Conservation (phyloP, 2,113 vertebrate genomes). For the Tyrannus savana region DNA sequence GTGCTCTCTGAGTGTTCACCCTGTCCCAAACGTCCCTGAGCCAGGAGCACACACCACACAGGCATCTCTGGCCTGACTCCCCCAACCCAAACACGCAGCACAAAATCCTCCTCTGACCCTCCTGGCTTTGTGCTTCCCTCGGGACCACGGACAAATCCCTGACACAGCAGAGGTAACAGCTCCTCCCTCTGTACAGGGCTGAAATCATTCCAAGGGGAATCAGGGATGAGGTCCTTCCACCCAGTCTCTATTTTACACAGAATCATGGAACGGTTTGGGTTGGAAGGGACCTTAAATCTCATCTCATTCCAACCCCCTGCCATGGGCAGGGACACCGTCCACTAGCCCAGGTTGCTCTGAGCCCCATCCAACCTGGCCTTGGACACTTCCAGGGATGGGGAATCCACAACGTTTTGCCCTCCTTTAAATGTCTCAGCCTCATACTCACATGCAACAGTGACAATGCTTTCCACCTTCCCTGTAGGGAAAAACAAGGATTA, state of each 20-base stretch:
- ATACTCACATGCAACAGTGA: accelerated
- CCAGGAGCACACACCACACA: not conserved
- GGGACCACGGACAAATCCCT: not conserved
- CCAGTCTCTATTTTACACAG: not conserved
- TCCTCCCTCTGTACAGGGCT: not conserved
- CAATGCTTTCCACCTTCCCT: not conserved
- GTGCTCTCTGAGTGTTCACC: not conserved
- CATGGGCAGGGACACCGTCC: not conserved
- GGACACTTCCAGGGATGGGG: accelerated
- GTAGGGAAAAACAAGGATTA: not conserved
- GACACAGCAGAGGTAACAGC: too few species aligned
- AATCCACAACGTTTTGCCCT: not conserved
- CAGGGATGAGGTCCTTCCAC: not conserved
- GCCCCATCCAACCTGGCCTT: accelerated
- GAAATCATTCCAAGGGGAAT: not conserved
- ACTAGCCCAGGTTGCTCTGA: not conserved
- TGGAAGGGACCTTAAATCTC: not conserved
- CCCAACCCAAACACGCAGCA: not conserved
- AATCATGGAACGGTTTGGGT: not conserved
- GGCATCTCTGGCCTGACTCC: not conserved
- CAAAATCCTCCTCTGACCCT: not conserved
- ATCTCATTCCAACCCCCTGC: not conserved
- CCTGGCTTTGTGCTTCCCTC: accelerated
- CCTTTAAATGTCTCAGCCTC: not conserved
- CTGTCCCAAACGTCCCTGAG: not conserved